Conservation (phyloP, 2,888 invertebrate species). For the Drosophila nr. perissopoda region DNA sequence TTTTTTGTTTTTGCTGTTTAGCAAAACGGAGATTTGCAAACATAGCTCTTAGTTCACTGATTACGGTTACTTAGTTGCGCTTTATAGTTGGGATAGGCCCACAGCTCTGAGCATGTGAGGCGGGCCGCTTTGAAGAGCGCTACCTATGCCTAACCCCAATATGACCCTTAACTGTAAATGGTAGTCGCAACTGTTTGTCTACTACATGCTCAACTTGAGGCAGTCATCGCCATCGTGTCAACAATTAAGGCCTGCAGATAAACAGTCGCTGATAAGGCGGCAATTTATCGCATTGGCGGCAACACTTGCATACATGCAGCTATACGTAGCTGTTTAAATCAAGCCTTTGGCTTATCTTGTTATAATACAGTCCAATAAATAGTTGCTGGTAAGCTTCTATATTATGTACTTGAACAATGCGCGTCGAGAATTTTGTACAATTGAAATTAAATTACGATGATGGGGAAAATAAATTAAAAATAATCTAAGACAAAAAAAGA, state of each 20-base stretch:
- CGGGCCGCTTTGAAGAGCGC: slow-evolving; percentile 36
- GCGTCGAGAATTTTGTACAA: neutral
- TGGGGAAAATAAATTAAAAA: neutral
- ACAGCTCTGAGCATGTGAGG: slow-evolving; percentile 7
- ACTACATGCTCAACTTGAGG: slow-evolving; percentile 22
- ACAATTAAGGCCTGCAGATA: slow-evolving; percentile 40
- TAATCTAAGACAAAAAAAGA: neutral
- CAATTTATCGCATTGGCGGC: slow-evolving; percentile 18
- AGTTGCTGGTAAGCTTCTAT: slow-evolving; percentile 24
- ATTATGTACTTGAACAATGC: slow-evolving; percentile 10
- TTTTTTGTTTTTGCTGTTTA: neutral
- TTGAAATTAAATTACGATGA: neutral
- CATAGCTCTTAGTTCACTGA: slow-evolving; percentile 15
- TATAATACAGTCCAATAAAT: slow-evolving; percentile 35
- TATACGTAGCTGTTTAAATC: slow-evolving; percentile 19
- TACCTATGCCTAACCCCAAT: slow-evolving; percentile 15
- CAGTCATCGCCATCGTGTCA: slow-evolving; percentile 37
- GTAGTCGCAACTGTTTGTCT: slow-evolving; percentile 29
- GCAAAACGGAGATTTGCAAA: slow-evolving; percentile 36
- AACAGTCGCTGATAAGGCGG: slow-evolving; percentile 40
- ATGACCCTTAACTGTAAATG: slow-evolving; percentile 46
- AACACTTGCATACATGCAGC: neutral
- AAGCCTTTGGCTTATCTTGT: slow-evolving; percentile 32
- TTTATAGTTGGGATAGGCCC: slow-evolving; percentile 51
- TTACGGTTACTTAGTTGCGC: slow-evolving; percentile 41